Conservation (phyloP, 2,797 vertebrate genomes). For the Chanos chanos region DNA sequence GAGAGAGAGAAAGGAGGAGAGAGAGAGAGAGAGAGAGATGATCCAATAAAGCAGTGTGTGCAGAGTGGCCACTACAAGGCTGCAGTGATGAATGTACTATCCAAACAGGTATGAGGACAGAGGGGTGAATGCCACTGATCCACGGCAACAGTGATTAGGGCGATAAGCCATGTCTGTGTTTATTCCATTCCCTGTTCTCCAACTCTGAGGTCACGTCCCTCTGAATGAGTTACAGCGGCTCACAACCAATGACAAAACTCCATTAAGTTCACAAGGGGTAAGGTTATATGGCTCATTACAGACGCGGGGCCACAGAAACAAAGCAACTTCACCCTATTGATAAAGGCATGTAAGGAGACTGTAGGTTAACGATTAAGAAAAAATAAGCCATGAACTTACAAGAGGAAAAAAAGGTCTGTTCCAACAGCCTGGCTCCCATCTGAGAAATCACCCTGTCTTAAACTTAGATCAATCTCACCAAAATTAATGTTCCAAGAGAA, state of each 20-base stretch:
- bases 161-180: constrained; percentile 39
- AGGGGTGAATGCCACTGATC: constrained; percentile 40
- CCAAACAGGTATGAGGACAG: constrained; percentile 27
- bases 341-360: no score
- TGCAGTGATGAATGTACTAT: constrained; percentile 27
- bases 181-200: constrained; percentile 25
- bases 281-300: not conserved
- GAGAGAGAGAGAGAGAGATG: constrained; percentile 39
- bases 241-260: constrained; percentile 17
- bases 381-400: no score
- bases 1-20: not conserved
- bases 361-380: no score
- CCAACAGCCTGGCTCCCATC: not conserved
- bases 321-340: no score
- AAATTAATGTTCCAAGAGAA: no score
- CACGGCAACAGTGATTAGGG: constrained; percentile 27
- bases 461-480: no score
- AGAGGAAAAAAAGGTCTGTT: not conserved
- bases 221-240: constrained; percentile 25
- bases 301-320: not conserved
- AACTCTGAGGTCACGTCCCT: constrained; percentile 30
- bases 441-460: no score
- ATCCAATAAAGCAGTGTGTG: constrained; percentile 61
- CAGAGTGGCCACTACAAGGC: constrained; percentile 28
- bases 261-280: constrained; percentile 8